phyloP scores from a whole-genome alignment of 2,888 invertebrate genomes.

The Barypeithes pellucidus region DNA sequence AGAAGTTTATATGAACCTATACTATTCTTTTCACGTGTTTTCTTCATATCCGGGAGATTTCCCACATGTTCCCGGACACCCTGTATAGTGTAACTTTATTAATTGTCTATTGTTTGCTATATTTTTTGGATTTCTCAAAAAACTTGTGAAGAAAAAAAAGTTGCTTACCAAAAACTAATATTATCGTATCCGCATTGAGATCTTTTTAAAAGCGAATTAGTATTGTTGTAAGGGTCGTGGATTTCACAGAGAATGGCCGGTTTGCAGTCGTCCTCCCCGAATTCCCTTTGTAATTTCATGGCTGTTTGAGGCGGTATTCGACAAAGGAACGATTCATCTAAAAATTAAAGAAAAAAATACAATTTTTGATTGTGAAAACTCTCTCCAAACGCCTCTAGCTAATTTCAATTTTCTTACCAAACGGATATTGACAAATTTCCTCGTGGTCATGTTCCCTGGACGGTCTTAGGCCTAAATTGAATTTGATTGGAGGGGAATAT shows the following conservation, averaged over 20 bases:
- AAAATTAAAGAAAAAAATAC: constrained; percentile 48
- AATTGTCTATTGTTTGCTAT: no score
- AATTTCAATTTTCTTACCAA: constrained; percentile 68
- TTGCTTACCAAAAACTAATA: constrained; percentile 76
- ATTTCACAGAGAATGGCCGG: constrained; percentile 83
- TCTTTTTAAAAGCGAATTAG: constrained; percentile 78
- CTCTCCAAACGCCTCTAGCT: no score
- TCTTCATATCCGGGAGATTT: no score
- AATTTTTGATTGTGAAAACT: no score
- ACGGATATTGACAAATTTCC: constrained; percentile 80
- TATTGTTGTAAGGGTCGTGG: constrained; percentile 80
- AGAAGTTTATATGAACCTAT: no score
- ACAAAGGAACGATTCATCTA: constrained; percentile 75
- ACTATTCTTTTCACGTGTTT: no score
- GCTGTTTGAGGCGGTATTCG: constrained; percentile 74
- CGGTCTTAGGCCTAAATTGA: constrained; percentile 74
- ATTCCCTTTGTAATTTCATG: constrained; percentile 64
- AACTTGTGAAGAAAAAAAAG: no score
- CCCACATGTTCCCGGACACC: no score
- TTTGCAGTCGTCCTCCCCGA: constrained; percentile 71
- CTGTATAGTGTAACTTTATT: no score
- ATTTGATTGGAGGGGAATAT: constrained; percentile 72
- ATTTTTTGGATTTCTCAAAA: no score
- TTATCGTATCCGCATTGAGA: constrained; percentile 83
- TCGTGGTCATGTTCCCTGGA: constrained; percentile 65